These are phyloP conservation scores for Danaus chrysippus DNA, from an alignment of 2,888 invertebrate genomes.

Conservation along the genomic window DNA sequence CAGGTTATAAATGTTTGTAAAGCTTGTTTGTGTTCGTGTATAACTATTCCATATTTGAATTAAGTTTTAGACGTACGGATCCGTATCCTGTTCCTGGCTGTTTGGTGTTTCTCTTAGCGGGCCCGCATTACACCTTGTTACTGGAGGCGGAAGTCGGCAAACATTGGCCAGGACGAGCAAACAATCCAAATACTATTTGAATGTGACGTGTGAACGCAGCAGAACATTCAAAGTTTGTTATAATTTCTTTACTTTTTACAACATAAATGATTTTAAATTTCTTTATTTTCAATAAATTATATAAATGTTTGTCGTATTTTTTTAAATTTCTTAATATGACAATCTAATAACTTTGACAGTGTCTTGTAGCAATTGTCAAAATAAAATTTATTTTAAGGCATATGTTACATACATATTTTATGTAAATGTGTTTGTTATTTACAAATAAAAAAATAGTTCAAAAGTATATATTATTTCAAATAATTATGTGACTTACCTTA, in stretches of 20 bases:
- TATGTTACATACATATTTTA: too few species aligned
- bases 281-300: too few species aligned
- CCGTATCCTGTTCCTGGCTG: slow-evolving; percentile 18
- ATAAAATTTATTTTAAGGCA: too few species aligned
- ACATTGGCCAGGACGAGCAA: slow-evolving; percentile 23
- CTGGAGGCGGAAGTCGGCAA: slow-evolving; percentile 28
- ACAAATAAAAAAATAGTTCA: too few species aligned
- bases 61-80: background rate
- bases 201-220: background rate
- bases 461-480: too few species aligned
- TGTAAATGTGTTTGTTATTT: too few species aligned
- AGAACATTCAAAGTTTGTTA: background rate
- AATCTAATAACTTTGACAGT: too few species aligned
- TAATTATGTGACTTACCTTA: too few species aligned
- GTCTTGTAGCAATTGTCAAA: too few species aligned
- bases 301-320: too few species aligned
- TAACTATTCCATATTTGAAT: slow-evolving; percentile 3
- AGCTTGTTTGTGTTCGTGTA: background rate
- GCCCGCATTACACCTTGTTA: slow-evolving; percentile 30
- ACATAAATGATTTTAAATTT: background rate
- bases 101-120: slow-evolving; percentile 23
- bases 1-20: background rate
- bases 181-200: slow-evolving; percentile 1
- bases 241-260: background rate
- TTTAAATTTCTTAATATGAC: too few species aligned